Percentiles rank a stretch among this genome's conserved stretches.
phyloP scores from a whole-genome alignment of 2,113 vertebrate species.

The Myotis yumanensis region DNA sequence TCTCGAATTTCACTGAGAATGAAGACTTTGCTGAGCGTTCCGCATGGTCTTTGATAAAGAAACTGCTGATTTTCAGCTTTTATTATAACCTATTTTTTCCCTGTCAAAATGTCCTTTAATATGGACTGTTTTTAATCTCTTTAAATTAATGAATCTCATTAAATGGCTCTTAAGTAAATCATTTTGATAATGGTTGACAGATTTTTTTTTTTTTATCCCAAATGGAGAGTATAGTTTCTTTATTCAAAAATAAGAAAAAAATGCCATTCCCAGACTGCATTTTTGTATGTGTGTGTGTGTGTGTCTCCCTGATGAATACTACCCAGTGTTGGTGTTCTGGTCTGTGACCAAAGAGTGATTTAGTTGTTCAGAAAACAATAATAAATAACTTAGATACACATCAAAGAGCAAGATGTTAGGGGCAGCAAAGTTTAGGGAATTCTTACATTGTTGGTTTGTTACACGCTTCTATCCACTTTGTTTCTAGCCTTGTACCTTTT shows the following conservation, averaged over 20 bases:
- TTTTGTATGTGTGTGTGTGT: constrained; percentile 32
- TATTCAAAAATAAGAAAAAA: not conserved
- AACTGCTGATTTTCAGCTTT: constrained; percentile 66
- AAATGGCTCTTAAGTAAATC: constrained; percentile 77
- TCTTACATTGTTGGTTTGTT: constrained; percentile 23
- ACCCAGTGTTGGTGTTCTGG: constrained; percentile 51
- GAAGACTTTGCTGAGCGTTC: constrained; percentile 59
- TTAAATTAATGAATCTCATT: constrained; percentile 76
- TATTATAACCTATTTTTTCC: constrained; percentile 72
- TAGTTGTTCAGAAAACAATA: not conserved
- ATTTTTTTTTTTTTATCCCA: constrained; percentile 8
- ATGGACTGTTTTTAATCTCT: constrained; percentile 70
- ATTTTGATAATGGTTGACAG: constrained; percentile 56
- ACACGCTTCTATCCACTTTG: constrained; percentile 56
- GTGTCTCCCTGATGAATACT: constrained; percentile 50
- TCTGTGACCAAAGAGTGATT: constrained; percentile 69
- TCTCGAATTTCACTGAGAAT: constrained; percentile 68
- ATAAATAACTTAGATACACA: constrained; percentile 11
- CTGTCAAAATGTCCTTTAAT: constrained; percentile 73
- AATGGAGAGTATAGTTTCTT: constrained; percentile 14
- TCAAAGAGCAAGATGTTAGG: constrained; percentile 41
- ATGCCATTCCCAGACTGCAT: constrained; percentile 4
- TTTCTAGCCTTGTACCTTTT: constrained; percentile 18
- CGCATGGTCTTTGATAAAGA: constrained; percentile 65
- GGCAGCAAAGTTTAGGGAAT: constrained; percentile 46